These are phyloP conservation scores for Ormyrus thymus DNA, from an alignment of 2,888 invertebrate genomes.

Conservation along the genomic window DNA sequence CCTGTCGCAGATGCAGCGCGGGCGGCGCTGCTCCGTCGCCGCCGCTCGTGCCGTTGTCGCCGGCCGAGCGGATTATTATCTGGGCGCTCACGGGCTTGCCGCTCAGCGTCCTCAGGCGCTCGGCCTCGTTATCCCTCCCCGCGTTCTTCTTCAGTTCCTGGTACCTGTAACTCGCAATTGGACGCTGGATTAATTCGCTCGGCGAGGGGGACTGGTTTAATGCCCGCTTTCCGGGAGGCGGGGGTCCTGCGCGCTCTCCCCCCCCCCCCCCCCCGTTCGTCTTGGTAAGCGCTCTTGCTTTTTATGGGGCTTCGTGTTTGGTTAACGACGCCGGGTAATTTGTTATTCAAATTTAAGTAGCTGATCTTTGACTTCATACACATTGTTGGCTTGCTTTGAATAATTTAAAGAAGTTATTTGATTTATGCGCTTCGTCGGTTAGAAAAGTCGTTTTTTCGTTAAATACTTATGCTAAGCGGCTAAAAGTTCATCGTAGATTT, in stretches of 20 bases:
- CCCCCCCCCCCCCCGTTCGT: not conserved
- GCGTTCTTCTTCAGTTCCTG: conserved; percentile 30
- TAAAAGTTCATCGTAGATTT: too few relatives aligned
- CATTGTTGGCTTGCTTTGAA: too few relatives aligned
- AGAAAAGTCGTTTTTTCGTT: too few relatives aligned
- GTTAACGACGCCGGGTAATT: too few relatives aligned
- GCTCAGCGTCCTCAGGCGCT: conserved; percentile 2
- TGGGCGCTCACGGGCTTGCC: conserved; percentile 65
- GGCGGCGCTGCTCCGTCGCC: conserved; percentile 21
- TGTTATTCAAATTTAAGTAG: too few relatives aligned
- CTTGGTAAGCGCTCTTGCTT: not conserved
- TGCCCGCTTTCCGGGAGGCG: not conserved
- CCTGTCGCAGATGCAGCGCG: conserved; percentile 49
- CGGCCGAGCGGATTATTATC: conserved; percentile 62
- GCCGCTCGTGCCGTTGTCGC: conserved; percentile 6
- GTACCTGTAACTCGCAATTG: conserved; percentile 17
- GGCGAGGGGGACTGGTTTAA: conserved; percentile 36
- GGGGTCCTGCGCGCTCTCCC: not conserved
- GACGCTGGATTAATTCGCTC: too few relatives aligned
- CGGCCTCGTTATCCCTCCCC: conserved; percentile 7
- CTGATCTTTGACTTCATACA: too few relatives aligned
- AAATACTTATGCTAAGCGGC: too few relatives aligned
- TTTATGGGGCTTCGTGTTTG: not conserved
- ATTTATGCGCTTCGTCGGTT: too few relatives aligned
- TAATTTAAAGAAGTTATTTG: too few relatives aligned